Percentiles rank a stretch among this genome's conserved stretches.
phyloP scores from a whole-genome alignment of 2,888 invertebrate species.

The Agriopis aurantiaria region DNA sequence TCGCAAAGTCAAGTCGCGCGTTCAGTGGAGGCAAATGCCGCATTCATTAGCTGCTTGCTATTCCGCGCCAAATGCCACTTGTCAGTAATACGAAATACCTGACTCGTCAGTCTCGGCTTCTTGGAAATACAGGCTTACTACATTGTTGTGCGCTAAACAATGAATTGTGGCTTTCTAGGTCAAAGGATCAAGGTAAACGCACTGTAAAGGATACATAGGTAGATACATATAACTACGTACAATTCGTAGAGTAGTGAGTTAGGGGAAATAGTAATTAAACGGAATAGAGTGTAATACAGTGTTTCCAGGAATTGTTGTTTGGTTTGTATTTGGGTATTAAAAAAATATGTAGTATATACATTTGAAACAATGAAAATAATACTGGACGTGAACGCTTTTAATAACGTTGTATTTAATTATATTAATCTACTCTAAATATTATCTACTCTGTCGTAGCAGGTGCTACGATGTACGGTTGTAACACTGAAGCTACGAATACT shows the following conservation, averaged over 20 bases:
- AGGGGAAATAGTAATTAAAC: constrained; percentile 23
- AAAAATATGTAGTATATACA: too few relatives aligned
- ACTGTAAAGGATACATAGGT: neutral
- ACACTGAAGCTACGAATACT: neutral
- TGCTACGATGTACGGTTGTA: constrained; percentile 9
- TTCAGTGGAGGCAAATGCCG: constrained; percentile 38
- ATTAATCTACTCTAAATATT: too few relatives aligned
- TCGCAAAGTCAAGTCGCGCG: constrained; percentile 34
- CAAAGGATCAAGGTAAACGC: constrained; percentile 25
- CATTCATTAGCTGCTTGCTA: constrained; percentile 44
- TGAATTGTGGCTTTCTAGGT: constrained; percentile 30
- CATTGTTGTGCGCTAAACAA: constrained; percentile 23
- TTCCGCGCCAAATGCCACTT: constrained; percentile 29
- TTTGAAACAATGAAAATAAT: too few relatives aligned
- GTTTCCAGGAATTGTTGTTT: neutral
- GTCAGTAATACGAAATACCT: constrained; percentile 30
- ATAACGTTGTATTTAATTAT: neutral
- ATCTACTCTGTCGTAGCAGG: neutral
- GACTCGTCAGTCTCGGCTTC: constrained; percentile 20
- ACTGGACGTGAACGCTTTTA: too few relatives aligned
- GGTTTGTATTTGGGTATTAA: neutral
- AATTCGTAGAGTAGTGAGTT: constrained; percentile 13
- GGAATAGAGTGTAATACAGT: constrained; percentile 13
- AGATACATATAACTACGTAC: neutral
- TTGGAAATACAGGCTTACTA: constrained; percentile 20